Evolutionary conservation across 2,113 vertebrate species (phyloP).

Genomic region (Coptodon bakossiorum): DNA sequence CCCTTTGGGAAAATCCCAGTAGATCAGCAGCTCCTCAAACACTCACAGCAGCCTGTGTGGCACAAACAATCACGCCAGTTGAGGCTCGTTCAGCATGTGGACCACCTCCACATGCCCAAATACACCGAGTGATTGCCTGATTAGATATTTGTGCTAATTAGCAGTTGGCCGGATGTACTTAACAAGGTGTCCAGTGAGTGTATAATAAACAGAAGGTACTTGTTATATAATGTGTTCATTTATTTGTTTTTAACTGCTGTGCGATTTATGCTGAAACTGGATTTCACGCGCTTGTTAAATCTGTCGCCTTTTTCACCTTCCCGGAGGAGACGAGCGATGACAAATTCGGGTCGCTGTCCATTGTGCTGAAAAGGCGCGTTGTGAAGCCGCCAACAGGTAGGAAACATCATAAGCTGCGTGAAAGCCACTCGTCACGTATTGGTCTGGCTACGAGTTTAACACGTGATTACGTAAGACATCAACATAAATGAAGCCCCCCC

Average conservation of each 20-base stretch:
- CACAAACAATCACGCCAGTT: background rate
- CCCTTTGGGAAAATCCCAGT: background rate
- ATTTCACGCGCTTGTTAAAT: background rate
- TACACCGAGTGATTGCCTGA: background rate
- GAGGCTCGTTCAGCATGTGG: background rate
- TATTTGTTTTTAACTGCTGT: background rate
- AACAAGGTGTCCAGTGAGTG: background rate
- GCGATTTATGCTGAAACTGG: background rate
- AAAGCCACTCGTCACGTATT: background rate
- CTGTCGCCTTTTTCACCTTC: background rate
- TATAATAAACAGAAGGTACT: background rate
- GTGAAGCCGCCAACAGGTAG: background rate
- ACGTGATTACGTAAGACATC: background rate
- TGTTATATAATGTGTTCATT: background rate
- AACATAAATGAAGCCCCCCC: background rate
- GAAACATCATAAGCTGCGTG: background rate
- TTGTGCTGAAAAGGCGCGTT: slow-evolving; percentile 47
- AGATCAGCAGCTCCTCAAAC: background rate
- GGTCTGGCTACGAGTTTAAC: background rate
- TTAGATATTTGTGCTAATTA: background rate
- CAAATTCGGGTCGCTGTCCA: slow-evolving; percentile 30
- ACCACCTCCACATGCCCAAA: background rate
- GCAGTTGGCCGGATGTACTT: background rate
- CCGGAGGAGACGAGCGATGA: background rate
- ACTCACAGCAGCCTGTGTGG: background rate